Evolutionary conservation across 2,888 invertebrate species (phyloP), one percentile per base, ranked within the genome.

Genomic region (Drosophila fulvimacula): DNA sequence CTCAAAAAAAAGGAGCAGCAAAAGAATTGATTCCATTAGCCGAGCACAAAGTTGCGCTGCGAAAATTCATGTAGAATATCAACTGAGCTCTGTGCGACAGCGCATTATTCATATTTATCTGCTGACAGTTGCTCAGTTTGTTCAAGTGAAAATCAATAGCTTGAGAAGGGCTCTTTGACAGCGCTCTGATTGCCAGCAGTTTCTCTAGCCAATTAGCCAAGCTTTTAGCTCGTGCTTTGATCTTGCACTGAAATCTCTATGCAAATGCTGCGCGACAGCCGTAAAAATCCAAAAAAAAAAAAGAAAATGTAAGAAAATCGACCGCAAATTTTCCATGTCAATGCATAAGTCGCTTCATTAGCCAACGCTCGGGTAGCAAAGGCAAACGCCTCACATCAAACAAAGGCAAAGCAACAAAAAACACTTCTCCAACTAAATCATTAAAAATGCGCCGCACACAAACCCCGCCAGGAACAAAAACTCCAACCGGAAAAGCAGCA

Each of bases 251-350:
- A 32, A 36, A 36, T n/a, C 36, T 51, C 19, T 71, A 83, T 83
- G 88, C 83, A 84, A 88, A 84, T 88, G 88, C 66, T 60, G 59
- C 52, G 81, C 66, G 80, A 65, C 65, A 67, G 59, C 68, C 69
- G 75, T 76, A 72, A 88, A 83, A 86, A 77, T 71, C 32, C 49
- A 2, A 19, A 36, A 65, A 67, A 69, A 55, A 36, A 53, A 17
- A 2, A 10, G 1, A 24, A 32, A 38, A 52, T 27, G 17, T 3
- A 13, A 62, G 65, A 76, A 69, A 71, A 48, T 56, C 66, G 49
- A 75, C 87, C 89, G 76, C 81, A 84, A 81, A 87, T 84, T 88
- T 88, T 83, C 87, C 89, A 86, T 87, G 89, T 87, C 89, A 84
- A 70, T 88, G 89, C 89, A 85, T 87, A 86, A 88, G 83, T 83